These are phyloP conservation scores for Columba janthina DNA, from an alignment of 2,113 vertebrate genomes.

Conservation along the genomic window DNA sequence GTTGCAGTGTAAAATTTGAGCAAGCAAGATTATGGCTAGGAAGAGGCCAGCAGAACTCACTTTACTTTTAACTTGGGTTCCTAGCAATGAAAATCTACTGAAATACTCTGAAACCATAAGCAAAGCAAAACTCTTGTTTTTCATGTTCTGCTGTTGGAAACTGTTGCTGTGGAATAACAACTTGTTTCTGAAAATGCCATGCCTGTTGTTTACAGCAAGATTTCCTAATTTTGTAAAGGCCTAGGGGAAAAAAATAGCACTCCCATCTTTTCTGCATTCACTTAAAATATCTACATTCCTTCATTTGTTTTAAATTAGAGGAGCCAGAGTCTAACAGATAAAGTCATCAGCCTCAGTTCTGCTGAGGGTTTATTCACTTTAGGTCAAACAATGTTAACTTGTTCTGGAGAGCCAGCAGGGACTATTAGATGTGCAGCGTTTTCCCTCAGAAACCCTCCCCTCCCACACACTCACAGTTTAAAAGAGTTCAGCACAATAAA, in stretches of 20 bases:
- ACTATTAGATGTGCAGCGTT: conserved; percentile 34
- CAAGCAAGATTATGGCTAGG: conserved; percentile 5
- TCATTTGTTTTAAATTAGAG: conserved; percentile 66
- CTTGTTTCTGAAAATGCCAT: conserved; percentile 31
- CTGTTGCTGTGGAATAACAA: conserved; percentile 30
- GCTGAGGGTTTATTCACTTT: conserved; percentile 40
- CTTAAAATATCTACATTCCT: conserved; percentile 25
- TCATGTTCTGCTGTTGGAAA: conserved; percentile 38
- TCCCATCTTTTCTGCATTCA: conserved; percentile 18
- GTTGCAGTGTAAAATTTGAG: conserved; percentile 14
- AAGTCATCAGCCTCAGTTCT: conserved; percentile 49
- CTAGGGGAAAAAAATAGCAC: not conserved
- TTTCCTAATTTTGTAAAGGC: conserved; percentile 49
- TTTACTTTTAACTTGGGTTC: not conserved
- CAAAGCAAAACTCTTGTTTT: conserved; percentile 28
- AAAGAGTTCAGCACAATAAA: conserved; percentile 41
- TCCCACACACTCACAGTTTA: conserved; percentile 2
- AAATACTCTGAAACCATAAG: conserved; percentile 7
- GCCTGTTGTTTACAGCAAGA: conserved; percentile 4
- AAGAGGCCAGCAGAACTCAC: conserved; percentile 8
- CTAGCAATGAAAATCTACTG: conserved; percentile 7
- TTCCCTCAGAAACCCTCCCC: conserved; percentile 38
- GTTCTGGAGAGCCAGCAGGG: conserved; percentile 44
- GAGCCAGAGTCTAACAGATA: conserved; percentile 50
- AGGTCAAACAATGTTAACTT: conserved; percentile 61